Base-by-base conservation (phyloP, 2,888 invertebrate genomes). In the Pseudococcus jackbeardsleyi region DNA sequence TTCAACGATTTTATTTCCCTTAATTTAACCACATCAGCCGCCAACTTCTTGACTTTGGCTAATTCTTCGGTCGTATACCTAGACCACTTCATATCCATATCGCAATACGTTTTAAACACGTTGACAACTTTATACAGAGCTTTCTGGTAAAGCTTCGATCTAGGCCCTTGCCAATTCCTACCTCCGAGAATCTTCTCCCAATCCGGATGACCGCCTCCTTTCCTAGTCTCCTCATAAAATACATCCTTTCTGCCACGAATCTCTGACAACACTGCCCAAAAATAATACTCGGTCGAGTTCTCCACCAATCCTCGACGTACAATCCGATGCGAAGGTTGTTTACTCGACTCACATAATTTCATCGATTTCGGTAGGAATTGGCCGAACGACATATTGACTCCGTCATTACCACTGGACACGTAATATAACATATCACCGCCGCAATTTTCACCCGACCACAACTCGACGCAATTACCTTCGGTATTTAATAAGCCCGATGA, bases 21-120 rank as follows among this genome's bases (percentile, higher is more conserved):
- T 39, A 33, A 17, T 33, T 33, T 72, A 6, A 72, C 33, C 26
- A 33, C 33, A 17, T 72, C 72, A 9, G 15, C 7, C 0, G 72
- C 72, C 7, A 72, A 1, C 72, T 72, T 15, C 5, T 33, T 26
- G 4, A 72, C 2, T 17, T 33, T 33, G 5, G 12, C 17, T 7
- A 72, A 17, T 17, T 72, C 33, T 17, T 26, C 39, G 72, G 26
- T 72, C 15, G 33, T 33, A 72, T 72, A 72, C 72, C 26, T 72
- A 4, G 72, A 72, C 72, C 72, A 72, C 12, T 33, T 72, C 72
- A 72, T 72, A 72, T 72, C 33, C 72, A 72, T 72, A 33, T 72
- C 33, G 72, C 33, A 33, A 39, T 33, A 72, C 33, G 72, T 72
- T 6, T 26, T 72, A 15, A 72, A 72, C 17, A 72, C 15, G 39